These are phyloP conservation scores for Holothuria glaberrima DNA, from an alignment of 35 echinoderm and acorn worm genomes.

Conservation along the genomic window DNA sequence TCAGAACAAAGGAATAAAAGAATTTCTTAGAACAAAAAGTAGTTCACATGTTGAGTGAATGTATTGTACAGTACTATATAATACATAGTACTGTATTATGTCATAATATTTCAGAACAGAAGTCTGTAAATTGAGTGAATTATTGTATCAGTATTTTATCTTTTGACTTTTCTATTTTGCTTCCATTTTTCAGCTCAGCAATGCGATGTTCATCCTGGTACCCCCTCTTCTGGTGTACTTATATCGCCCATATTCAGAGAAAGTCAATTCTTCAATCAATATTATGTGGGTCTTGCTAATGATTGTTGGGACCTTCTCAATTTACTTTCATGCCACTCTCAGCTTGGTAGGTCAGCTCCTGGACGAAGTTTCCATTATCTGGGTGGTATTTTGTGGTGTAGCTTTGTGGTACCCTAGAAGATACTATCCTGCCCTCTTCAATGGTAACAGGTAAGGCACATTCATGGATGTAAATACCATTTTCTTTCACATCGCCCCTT, in stretches of 20 bases:
- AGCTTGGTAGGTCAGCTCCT: constrained; percentile 94
- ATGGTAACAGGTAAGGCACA: constrained; percentile 97
- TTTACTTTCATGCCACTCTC: constrained; percentile 95
- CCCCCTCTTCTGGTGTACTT: constrained; percentile 84
- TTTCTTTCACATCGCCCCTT: no score
- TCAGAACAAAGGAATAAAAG: no score
- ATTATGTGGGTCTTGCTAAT: constrained; percentile 95
- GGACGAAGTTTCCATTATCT: constrained; percentile 90
- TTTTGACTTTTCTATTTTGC: background rate
- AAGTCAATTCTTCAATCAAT: constrained; percentile 86
- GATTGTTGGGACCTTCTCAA: constrained; percentile 81
- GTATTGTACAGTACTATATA: no score
- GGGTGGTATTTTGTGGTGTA: constrained; percentile 91
- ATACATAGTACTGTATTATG: no score
- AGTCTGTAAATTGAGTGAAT: no score
- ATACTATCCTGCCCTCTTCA: constrained; percentile 80
- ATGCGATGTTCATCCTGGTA: constrained; percentile 87
- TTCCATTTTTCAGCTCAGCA: constrained; percentile 81
- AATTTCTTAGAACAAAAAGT: no score
- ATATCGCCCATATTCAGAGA: constrained; percentile 72
- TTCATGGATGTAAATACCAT: no score
- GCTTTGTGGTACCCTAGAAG: constrained; percentile 89
- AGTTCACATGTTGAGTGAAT: no score
- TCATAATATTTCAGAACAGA: no score
- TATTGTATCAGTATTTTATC: no score